These are phyloP conservation scores for Sebastes aleutianus DNA, from an alignment of 2,797 vertebrate species.

Conservation along the genomic window DNA sequence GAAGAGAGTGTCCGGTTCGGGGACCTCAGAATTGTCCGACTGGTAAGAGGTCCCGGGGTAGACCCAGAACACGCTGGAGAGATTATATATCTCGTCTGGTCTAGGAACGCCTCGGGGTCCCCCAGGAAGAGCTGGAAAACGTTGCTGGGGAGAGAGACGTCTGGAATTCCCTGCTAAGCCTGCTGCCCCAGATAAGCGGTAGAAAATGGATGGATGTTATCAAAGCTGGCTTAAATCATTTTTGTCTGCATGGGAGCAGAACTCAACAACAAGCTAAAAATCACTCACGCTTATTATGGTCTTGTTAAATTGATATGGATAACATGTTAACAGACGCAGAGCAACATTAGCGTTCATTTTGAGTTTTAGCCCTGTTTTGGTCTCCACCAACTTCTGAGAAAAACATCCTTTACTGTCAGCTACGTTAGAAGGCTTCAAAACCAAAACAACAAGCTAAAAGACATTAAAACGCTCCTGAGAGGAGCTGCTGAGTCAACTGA, in stretches of 20 bases:
- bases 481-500: not conserved
- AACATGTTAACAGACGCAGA: too few species aligned
- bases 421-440: not conserved
- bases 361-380: not conserved
- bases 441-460: not conserved
- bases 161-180: too few species aligned
- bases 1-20: too few species aligned
- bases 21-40: too few species aligned
- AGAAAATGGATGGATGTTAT: not conserved
- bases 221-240: not conserved
- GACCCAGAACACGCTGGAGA: too few species aligned
- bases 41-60: too few species aligned
- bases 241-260: not conserved
- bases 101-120: too few species aligned
- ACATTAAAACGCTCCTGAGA: not conserved
- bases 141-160: too few species aligned
- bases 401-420: not conserved
- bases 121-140: too few species aligned
- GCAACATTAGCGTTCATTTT: not conserved
- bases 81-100: too few species aligned
- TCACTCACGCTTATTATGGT: not conserved
- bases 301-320: not conserved
- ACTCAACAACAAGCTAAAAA: not conserved
- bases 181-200: too few species aligned
- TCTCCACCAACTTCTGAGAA: not conserved